Conservation (phyloP, 2,113 vertebrate genomes). For the Pristiophorus japonicus region DNA sequence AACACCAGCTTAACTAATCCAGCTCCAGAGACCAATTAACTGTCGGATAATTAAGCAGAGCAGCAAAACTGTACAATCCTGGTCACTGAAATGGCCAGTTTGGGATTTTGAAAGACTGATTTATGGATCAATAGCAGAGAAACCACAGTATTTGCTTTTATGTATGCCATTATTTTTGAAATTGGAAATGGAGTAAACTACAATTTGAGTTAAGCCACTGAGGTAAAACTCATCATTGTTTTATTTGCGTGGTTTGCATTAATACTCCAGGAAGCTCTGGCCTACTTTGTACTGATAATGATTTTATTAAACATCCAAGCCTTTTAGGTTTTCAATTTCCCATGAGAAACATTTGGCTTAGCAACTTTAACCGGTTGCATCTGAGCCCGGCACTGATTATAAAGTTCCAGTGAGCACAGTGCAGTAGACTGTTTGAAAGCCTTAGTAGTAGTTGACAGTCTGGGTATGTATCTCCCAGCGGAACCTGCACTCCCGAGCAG, state of each 20-base stretch:
- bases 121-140: neutral
- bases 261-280: neutral
- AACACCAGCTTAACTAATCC: neutral
- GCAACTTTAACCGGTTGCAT: neutral
- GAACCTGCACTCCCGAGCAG: neutral
- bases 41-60: neutral
- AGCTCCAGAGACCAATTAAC: neutral
- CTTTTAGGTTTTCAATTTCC: neutral
- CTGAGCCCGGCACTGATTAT: neutral
- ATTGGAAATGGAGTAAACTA: neutral
- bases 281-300: neutral
- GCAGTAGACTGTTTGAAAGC: neutral
- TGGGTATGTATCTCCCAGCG: neutral
- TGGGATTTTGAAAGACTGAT: neutral
- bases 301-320: neutral
- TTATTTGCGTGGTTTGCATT: neutral
- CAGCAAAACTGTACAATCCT: neutral
- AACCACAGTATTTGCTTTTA: neutral
- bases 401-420: neutral
- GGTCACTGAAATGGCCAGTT: neutral
- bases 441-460: neutral
- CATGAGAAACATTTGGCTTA: neutral
- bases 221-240: neutral
- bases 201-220: neutral
- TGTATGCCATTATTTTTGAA: neutral